These are phyloP conservation scores for Bryconaethiops microstoma DNA, from an alignment of 2,797 vertebrate species.

Conservation along the genomic window DNA sequence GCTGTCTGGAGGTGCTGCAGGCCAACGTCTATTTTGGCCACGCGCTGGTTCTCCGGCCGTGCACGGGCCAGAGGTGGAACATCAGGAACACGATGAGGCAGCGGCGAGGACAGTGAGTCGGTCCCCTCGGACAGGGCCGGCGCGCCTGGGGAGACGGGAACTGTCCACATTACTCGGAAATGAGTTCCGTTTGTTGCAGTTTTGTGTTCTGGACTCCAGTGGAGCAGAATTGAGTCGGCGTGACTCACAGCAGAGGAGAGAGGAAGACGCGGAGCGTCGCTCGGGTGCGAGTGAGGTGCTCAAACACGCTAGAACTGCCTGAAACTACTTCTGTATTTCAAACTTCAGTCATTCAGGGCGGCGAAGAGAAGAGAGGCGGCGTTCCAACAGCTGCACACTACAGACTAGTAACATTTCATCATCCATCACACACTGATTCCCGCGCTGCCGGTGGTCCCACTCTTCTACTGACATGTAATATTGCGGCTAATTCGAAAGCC, in stretches of 20 bases:
- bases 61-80: conserved; percentile 92
- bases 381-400: background rate
- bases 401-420: background rate
- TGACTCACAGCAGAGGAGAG: conserved; percentile 2
- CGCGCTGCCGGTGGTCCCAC: background rate
- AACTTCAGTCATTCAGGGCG: background rate
- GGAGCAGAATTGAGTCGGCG: background rate
- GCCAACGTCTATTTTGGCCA: conserved; percentile 85
- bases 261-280: background rate
- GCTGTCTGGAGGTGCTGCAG: conserved; percentile 90
- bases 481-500: background rate
- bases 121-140: conserved; percentile 1
- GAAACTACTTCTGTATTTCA: background rate
- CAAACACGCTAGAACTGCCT: conserved; percentile 18
- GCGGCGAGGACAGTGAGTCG: conserved; percentile 38
- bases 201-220: background rate
- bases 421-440: background rate
- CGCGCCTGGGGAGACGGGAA: background rate
- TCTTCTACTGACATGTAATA: background rate
- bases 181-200: conserved; percentile 9
- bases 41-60: conserved; percentile 87
- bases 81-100: conserved; percentile 92
- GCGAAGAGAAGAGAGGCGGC: background rate
- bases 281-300: background rate
- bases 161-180: conserved; percentile 14